Evolutionary conservation across 64 coral and sea anemone species (phyloP).

Genomic region (Montipora sp.): DNA sequence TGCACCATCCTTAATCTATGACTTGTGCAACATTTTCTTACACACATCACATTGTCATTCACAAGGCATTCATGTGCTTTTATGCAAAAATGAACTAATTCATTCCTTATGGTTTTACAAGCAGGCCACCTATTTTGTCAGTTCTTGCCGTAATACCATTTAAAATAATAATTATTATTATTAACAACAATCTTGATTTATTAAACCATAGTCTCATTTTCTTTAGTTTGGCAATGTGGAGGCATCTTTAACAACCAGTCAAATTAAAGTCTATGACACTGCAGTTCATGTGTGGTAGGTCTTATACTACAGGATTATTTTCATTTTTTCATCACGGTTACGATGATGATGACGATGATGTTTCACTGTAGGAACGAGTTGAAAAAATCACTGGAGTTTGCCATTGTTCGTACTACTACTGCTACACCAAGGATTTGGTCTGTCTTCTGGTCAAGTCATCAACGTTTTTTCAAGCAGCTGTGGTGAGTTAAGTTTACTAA

Average conservation of each 20-base stretch:
- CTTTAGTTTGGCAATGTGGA: slow-evolving; percentile 86
- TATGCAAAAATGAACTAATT: no score
- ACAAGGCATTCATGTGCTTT: no score
- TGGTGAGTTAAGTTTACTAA: slow-evolving; percentile 50
- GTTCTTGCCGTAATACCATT: no score
- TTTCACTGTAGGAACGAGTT: slow-evolving; percentile 81
- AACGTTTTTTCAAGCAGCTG: slow-evolving; percentile 95
- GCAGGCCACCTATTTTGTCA: no score
- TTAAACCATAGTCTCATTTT: background rate
- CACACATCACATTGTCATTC: no score
- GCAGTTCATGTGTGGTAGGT: slow-evolving; percentile 96
- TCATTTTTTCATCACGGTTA: background rate
- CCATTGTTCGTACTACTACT: slow-evolving; percentile 81
- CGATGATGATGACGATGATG: background rate
- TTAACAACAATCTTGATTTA: no score
- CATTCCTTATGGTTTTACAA: no score
- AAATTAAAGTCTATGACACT: slow-evolving; percentile 89
- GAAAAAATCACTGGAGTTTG: slow-evolving; percentile 92
- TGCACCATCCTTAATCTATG: no score
- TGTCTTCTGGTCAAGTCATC: slow-evolving; percentile 94
- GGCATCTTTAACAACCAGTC: slow-evolving; percentile 73
- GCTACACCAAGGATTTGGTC: slow-evolving; percentile 82
- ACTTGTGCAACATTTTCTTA: no score
- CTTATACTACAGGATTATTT: background rate
- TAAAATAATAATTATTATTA: no score